phyloP scores from a whole-genome alignment of 1,140 invertebrate species.

The Branchinecta lindahli region DNA sequence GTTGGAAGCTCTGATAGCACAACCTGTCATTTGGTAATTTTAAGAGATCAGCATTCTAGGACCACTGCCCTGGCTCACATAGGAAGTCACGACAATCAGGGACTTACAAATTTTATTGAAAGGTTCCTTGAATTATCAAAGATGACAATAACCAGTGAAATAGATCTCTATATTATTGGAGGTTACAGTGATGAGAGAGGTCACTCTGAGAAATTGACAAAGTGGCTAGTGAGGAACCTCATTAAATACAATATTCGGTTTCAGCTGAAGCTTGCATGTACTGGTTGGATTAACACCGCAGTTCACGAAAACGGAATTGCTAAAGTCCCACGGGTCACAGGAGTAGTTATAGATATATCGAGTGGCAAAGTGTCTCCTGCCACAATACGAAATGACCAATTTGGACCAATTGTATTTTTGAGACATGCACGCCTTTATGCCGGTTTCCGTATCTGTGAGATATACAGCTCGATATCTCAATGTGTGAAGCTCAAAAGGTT shows the following conservation, averaged over 20 bases:
- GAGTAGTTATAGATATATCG: background rate
- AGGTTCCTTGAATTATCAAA: background rate
- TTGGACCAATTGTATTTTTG: background rate
- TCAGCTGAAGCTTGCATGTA: background rate
- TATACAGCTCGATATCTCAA: background rate
- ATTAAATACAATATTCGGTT: background rate
- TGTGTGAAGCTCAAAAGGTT: background rate
- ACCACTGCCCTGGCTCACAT: background rate
- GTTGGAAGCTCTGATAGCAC: background rate
- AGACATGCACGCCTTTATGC: background rate
- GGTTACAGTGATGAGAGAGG: background rate
- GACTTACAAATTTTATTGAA: background rate
- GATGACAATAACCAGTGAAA: background rate
- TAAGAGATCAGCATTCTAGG: background rate
- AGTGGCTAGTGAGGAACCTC: background rate
- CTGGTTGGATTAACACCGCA: background rate
- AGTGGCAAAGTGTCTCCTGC: background rate
- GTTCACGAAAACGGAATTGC: background rate
- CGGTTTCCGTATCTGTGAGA: background rate
- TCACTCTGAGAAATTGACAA: background rate
- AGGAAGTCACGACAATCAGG: background rate
- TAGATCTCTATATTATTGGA: background rate
- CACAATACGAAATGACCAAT: background rate
- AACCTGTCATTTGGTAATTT: background rate
- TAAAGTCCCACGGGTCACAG: background rate